Base-by-base conservation (phyloP, 1,140 invertebrate species). In the Bradynema listronoti region DNA sequence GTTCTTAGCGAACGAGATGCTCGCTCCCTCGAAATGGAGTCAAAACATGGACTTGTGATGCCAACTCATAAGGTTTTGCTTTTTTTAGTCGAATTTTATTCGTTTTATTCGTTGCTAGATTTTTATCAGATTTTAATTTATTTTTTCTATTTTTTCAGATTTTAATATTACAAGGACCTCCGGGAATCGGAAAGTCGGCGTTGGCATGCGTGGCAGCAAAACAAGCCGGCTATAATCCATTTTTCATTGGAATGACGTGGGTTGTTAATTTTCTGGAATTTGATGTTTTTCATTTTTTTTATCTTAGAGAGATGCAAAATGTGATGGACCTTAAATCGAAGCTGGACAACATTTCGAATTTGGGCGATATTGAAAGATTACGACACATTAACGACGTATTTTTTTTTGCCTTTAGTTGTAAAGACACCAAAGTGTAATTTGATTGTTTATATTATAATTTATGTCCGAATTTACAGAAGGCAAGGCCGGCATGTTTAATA, bases 41-140 rank as follows among this genome's bases (percentile, higher is more conserved):
- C 19, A 29, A 19, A 27, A 24, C 41, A 30, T 19, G 50, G 54
- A 30, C 11, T 6, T 3, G 54, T 19, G 3, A 25, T 56, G 54
- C 54, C 54, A 7, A 56, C 42, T 46, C 54, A 56, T 46, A 56
- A 39, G 39, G 54, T 52, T 16, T n/a, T n/a, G n/a, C n/a, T n/a
- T n/a, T n/a, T n/a, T n/a, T n/a, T n/a, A n/a, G n/a, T n/a, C n/a
- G n/a, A n/a, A n/a, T n/a, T n/a, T n/a, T n/a, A 34, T 41, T 52
- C 9, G 14, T 9, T 14, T n/a, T 11, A 9, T n/a, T 36, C 22
- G 34, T 16, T 24, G 50, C 16, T 7, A 19, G 14, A 19, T 56
- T 30, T 52, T 41, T 14, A 9, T 5, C 16, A 19, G 39, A 14
- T n/a, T 5, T 4, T 22, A 50, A 50, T 1, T 27, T 32, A 50